These are phyloP conservation scores for Catostylus mosaicus DNA, from an alignment of 30 jellyfish, hydroid and myxozoan species.

Conservation along the genomic window DNA sequence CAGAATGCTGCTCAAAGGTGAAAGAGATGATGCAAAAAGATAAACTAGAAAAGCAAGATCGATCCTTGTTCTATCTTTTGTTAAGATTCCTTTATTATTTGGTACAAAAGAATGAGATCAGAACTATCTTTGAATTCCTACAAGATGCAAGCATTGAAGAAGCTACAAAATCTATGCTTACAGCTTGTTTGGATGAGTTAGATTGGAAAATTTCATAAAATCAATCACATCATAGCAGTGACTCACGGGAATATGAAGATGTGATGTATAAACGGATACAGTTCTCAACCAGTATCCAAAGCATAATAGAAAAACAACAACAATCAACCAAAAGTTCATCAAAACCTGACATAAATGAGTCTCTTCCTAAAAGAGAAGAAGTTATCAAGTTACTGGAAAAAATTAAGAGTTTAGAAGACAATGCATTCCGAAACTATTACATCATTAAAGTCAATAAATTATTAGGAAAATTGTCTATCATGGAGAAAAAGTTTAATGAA, in stretches of 20 bases:
- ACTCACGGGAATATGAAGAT: neutral
- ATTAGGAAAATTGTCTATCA: neutral
- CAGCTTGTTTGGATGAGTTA: conserved; percentile 16
- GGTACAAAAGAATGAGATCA: neutral
- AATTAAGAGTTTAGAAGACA: neutral
- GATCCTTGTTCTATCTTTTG: neutral
- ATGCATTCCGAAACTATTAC: neutral
- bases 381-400: neutral
- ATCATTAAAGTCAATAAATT: neutral
- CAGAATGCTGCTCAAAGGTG: neutral
- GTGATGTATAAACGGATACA: conserved; percentile 4
- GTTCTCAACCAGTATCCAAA: neutral
- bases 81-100: conserved; percentile 1
- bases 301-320: neutral
- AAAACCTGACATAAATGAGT: neutral
- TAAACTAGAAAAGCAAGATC: neutral
- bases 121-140: conserved; percentile 6
- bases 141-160: neutral
- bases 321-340: neutral
- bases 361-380: neutral
- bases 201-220: neutral
- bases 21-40: neutral
- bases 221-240: neutral
- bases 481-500: neutral
- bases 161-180: neutral